Percentiles rank a stretch among this genome's conserved stretches.
These are phyloP conservation scores for Tenthredo livida DNA, from an alignment of 2,888 invertebrate genomes.

Conservation along the genomic window DNA sequence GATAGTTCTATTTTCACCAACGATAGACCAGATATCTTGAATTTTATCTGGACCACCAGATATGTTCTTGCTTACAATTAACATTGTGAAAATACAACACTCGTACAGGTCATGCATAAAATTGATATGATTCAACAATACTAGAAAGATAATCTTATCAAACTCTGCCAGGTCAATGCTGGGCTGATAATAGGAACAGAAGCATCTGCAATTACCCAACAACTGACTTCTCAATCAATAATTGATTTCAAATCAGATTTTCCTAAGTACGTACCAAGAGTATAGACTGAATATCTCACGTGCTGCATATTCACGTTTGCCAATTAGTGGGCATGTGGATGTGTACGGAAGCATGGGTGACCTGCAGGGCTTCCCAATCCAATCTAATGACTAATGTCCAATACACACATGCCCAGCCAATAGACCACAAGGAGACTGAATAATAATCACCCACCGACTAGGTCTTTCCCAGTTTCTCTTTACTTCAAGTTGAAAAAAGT, in stretches of 20 bases:
- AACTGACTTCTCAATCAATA: not conserved
- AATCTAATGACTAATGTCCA: conserved; percentile 62
- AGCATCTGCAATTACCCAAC: not conserved
- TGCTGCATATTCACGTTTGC: conserved; percentile 43
- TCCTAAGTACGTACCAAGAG: not conserved
- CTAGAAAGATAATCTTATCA: not conserved
- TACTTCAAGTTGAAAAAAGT: not conserved
- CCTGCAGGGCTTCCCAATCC: conserved; percentile 72
- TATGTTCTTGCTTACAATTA: not conserved
- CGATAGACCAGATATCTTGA: not conserved
- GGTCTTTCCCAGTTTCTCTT: conserved; percentile 5
- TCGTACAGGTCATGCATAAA: not conserved
- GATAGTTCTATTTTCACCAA: not conserved
- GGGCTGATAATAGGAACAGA: not conserved
- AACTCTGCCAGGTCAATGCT: conserved; percentile 27
- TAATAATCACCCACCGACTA: conserved; percentile 31
- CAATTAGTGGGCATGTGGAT: conserved; percentile 56
- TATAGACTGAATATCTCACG: conserved; percentile 18
- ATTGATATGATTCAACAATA: conserved; percentile 2
- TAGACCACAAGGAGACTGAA: conserved; percentile 39
- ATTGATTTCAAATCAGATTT: conserved; percentile 34
- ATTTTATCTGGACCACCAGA: not conserved
- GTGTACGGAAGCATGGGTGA: conserved; percentile 65
- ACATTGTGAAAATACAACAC: not conserved
- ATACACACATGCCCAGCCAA: conserved; percentile 39